Evolutionary conservation across 2,888 invertebrate species (phyloP).

Genomic region (Acanthopleura granulata): DNA sequence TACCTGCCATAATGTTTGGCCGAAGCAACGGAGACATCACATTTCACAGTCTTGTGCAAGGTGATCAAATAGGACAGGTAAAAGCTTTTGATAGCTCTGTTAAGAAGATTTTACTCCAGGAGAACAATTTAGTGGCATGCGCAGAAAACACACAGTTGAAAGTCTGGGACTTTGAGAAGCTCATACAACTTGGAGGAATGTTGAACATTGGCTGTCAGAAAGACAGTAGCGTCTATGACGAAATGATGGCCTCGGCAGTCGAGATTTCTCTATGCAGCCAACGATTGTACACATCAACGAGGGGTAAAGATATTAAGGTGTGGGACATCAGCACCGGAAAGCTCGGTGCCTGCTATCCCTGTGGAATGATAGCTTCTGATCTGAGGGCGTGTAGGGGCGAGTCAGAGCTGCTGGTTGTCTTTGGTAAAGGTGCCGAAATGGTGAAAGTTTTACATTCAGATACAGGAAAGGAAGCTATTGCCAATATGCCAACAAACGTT

Average conservation of each 20-base stretch:
- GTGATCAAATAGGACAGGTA: background rate
- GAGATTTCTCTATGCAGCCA: background rate
- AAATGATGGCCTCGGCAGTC: background rate
- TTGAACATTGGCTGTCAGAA: background rate
- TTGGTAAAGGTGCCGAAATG: slow-evolving; percentile 33
- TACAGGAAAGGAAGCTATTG: slow-evolving; percentile 30
- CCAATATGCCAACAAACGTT: slow-evolving; percentile 33
- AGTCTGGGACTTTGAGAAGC: slow-evolving; percentile 10
- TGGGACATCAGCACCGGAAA: background rate
- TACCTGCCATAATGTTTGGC: background rate
- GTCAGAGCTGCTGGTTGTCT: slow-evolving; percentile 24
- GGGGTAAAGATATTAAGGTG: background rate
- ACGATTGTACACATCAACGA: background rate
- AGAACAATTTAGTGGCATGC: background rate
- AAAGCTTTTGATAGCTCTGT: slow-evolving; percentile 1
- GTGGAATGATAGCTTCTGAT: background rate
- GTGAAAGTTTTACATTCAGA: slow-evolving; percentile 33
- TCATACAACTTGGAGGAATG: background rate
- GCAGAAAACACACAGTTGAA: background rate
- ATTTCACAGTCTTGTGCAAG: background rate
- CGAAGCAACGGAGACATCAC: background rate
- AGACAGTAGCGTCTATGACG: background rate
- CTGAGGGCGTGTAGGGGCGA: background rate
- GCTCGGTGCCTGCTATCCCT: background rate
- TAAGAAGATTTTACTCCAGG: background rate